A percentile compares a stretch with the other conserved stretches of the same genome.
Evolutionary conservation across 2,797 vertebrate genomes (phyloP).

Genomic region (Acanthurus leucopareius): DNA sequence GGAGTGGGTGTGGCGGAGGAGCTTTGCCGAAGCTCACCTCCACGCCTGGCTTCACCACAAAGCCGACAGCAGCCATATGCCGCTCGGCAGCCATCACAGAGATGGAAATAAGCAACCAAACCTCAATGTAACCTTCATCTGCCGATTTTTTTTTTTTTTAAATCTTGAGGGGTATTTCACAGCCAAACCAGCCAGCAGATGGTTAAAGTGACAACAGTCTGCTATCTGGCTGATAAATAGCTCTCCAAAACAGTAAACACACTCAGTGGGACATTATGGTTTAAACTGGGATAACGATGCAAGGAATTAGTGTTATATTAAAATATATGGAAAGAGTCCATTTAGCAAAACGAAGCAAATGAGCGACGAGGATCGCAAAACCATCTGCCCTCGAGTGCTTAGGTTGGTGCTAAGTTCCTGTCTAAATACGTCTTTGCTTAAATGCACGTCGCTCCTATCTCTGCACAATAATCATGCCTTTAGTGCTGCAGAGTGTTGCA

Average conservation of each 20-base stretch:
- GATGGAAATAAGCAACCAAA: slow-evolving; percentile 57
- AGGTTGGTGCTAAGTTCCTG: slow-evolving; percentile 55
- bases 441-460: slow-evolving; percentile 57
- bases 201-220: slow-evolving; percentile 70
- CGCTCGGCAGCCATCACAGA: slow-evolving; percentile 34
- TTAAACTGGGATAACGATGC: slow-evolving; percentile 65
- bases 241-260: slow-evolving; percentile 70
- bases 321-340: slow-evolving; percentile 72
- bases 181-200: slow-evolving; percentile 64
- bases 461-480: slow-evolving; percentile 74
- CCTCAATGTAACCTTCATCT: slow-evolving; percentile 39
- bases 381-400: slow-evolving; percentile 59
- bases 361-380: slow-evolving; percentile 58
- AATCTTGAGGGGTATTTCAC: slow-evolving; percentile 41
- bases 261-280: slow-evolving; percentile 61
- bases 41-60: slow-evolving; percentile 49
- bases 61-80: slow-evolving; percentile 51
- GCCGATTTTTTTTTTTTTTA: not conserved
- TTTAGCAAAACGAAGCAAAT: slow-evolving; percentile 56
- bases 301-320: slow-evolving; percentile 71
- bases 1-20: slow-evolving; percentile 39
- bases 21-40: slow-evolving; percentile 41
- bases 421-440: slow-evolving; percentile 71
- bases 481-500: slow-evolving; percentile 67
- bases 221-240: slow-evolving; percentile 52